Evolutionary conservation across 2,888 invertebrate species (phyloP).

Genomic region (Macrophya annulata): DNA sequence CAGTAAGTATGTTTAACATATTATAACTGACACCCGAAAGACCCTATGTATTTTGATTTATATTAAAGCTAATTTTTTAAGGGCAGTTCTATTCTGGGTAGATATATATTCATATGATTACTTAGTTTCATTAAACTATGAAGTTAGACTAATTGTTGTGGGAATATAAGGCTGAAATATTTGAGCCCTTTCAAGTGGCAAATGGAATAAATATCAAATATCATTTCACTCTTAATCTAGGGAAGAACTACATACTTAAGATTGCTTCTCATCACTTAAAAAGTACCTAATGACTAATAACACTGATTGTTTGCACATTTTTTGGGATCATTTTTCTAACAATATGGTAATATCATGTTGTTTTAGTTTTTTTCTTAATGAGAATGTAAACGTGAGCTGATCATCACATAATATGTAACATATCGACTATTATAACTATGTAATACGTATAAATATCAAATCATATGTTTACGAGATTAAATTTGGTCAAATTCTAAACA

Average conservation of each 20-base stretch:
- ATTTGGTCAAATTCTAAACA: slow-evolving; percentile 46
- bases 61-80: not conserved
- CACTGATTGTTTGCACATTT: slow-evolving; percentile 10
- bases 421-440: not conserved
- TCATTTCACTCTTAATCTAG: slow-evolving; percentile 32
- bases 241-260: slow-evolving; percentile 25
- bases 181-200: slow-evolving; percentile 12
- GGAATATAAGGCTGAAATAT: slow-evolving; percentile 28
- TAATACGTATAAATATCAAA: slow-evolving; percentile 9
- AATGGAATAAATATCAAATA: slow-evolving; percentile 33
- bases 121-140: slow-evolving; percentile 7
- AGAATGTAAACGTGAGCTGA: not conserved
- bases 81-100: not conserved
- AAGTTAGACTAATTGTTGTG: slow-evolving; percentile 27
- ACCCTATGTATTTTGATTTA: not conserved
- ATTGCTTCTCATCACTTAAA: slow-evolving; percentile 26
- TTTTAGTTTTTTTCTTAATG: not conserved
- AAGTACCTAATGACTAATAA: not conserved
- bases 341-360: not conserved
- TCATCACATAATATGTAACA: not conserved
- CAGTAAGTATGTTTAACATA: slow-evolving; percentile 9
- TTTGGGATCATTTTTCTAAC: not conserved
- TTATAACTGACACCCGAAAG: slow-evolving; percentile 18
- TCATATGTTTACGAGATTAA: slow-evolving; percentile 31
- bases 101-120: not conserved